Base-by-base conservation (phyloP, 2,113 vertebrate species). In the Platysternon megacephalum region DNA sequence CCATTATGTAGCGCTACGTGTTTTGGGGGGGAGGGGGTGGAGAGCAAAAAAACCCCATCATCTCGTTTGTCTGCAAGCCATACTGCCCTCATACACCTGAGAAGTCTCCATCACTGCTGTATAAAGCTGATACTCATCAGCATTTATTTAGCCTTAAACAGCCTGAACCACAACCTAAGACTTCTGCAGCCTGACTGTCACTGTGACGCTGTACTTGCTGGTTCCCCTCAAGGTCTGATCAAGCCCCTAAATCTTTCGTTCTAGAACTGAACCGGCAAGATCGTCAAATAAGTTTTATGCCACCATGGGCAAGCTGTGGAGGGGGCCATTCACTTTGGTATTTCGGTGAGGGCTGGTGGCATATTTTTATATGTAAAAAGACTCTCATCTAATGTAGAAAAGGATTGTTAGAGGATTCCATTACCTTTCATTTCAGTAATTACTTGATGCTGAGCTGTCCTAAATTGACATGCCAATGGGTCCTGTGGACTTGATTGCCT, bases 121-220 rank as follows among this genome's bases (percentile, higher is more conserved):
- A 5, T 39, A 32, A 68, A 58, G 21, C 44, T n/a, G 49, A 32
- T 82, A 32, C 48, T 53, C 80, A 88, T 82, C n/a, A 53, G 26
- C n/a, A 11, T 81, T 42, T 26, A 6, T 35, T 82, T 12, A 0
- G 0, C 55, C 29, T 56, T 35, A n/a, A 16, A 26, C 52, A 32
- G 79, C 26, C 44, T 91, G 74, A 39, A 17, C 32, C 1, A 0
- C 76, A 88, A 46, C 39, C 78, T 0, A 0, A 56, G 44, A 68
- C 39, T 78, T 42, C 42, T 0, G 1, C 58, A 79, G 68, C n/a
- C 61, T 11, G 7, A 35, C 61, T 84, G 68, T 9, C 48, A 2
- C 5, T 48, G 48, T 82, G 29, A 80, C 42, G 72, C 29, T 26
- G 42, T 8, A 51, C 5, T 53, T 32, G 5, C 42, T 86, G 0